A percentile compares a stretch with the other conserved stretches of the same genome.
These are phyloP conservation scores for Odobenus rosmarus DNA, from an alignment of 2,113 vertebrate species.

Conservation along the genomic window DNA sequence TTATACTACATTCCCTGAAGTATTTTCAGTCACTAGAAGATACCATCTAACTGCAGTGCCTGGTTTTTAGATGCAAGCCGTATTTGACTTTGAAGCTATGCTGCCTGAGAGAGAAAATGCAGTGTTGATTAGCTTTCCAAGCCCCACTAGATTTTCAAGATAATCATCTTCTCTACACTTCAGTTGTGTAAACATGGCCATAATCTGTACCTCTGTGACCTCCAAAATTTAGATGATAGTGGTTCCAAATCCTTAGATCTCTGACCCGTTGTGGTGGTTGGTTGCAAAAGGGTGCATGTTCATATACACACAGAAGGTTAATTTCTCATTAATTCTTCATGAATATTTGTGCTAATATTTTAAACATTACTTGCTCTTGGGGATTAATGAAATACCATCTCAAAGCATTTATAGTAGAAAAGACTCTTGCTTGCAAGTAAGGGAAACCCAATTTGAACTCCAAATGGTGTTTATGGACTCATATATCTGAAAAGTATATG, in stretches of 20 bases:
- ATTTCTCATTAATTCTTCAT: conserved; percentile 16
- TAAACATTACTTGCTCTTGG: conserved; percentile 15
- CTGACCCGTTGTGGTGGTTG: conserved; percentile 35
- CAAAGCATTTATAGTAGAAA: conserved; percentile 23
- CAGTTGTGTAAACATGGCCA: conserved; percentile 12
- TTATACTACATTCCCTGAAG: conserved; percentile 42
- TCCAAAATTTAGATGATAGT: conserved; percentile 52
- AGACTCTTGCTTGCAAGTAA: conserved; percentile 1
- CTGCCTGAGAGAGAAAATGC: conserved; percentile 49
- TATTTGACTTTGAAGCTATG: conserved; percentile 68
- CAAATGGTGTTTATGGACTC: background rate
- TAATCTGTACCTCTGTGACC: conserved; percentile 18
- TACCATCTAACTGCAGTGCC: conserved; percentile 2
- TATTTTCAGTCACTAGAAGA: conserved; percentile 66
- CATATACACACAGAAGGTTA: background rate
- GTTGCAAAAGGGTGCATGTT: background rate
- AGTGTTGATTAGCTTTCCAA: conserved; percentile 60
- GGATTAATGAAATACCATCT: conserved; percentile 8
- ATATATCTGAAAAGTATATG: conserved; percentile 2
- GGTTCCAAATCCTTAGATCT: background rate
- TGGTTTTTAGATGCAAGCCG: conserved; percentile 46
- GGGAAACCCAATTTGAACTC: conserved; percentile 12
- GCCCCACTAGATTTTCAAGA: conserved; percentile 48
- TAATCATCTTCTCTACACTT: conserved; percentile 40
- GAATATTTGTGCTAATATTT: conserved; percentile 44